Percentiles rank a stretch among this genome's conserved stretches.
These are phyloP conservation scores for Acanthopagrus latus DNA, from an alignment of 2,797 vertebrate species.

Conservation along the genomic window DNA sequence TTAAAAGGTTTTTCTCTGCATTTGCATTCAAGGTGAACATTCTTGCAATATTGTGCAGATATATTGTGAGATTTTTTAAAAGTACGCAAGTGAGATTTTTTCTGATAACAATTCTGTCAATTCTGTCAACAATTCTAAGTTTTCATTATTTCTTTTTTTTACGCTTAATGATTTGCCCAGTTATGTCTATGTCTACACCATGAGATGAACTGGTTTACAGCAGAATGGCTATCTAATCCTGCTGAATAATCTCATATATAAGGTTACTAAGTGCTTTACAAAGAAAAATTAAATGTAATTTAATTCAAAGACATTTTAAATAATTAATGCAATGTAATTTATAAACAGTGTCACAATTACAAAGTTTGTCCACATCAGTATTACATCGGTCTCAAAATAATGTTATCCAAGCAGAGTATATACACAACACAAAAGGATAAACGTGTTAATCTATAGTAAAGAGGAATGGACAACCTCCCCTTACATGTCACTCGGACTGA, in stretches of 20 bases:
- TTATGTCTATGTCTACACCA: neutral
- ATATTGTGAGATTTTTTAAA: neutral
- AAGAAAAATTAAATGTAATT: neutral
- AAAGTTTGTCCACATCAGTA: neutral
- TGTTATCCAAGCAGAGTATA: neutral
- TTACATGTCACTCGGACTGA: neutral
- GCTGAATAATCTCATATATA: too few relatives aligned
- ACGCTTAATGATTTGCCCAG: neutral
- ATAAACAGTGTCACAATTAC: neutral
- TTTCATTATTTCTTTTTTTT: too few relatives aligned
- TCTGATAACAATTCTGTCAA: too few relatives aligned
- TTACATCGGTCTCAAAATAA: neutral
- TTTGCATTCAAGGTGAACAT: too few relatives aligned
- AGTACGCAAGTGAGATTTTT: neutral
- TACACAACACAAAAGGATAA: constrained; percentile 3
- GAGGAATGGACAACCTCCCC: neutral
- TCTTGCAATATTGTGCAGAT: too few relatives aligned
- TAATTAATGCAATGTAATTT: neutral
- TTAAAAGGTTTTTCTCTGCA: too few relatives aligned
- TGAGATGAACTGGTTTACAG: neutral
- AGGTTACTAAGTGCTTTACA: neutral
- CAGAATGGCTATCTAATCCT: neutral
- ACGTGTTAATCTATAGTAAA: neutral
- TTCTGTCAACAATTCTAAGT: too few relatives aligned
- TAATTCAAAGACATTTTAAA: neutral